Evolutionary conservation across 2,888 invertebrate species (phyloP).

Genomic region (Megamerina dolium): DNA sequence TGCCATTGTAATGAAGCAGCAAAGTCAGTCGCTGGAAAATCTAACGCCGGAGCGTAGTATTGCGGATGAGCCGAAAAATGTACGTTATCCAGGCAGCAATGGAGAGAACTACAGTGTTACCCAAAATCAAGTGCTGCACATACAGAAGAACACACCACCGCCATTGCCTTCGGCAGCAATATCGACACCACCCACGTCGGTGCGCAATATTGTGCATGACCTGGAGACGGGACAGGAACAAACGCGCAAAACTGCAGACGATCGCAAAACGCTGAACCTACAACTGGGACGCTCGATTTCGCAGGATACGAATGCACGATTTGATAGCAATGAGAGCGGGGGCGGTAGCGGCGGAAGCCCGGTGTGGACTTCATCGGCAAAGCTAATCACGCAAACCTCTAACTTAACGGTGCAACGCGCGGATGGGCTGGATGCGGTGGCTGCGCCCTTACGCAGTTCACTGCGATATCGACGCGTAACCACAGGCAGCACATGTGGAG

Average conservation of each 20-base stretch:
- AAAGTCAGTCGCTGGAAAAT: slow-evolving; percentile 49
- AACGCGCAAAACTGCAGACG: slow-evolving; percentile 41
- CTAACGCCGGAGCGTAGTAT: slow-evolving; percentile 43
- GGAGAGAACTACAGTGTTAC: slow-evolving; percentile 85
- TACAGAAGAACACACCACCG: slow-evolving; percentile 57
- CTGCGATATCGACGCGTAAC: slow-evolving; percentile 28
- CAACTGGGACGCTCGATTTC: slow-evolving; percentile 24
- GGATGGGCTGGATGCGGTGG: slow-evolving; percentile 7
- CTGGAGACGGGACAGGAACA: slow-evolving; percentile 55
- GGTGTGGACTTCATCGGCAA: slow-evolving; percentile 46
- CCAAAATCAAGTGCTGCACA: slow-evolving; percentile 80
- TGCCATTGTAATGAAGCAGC: slow-evolving; percentile 44
- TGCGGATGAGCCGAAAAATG: slow-evolving; percentile 61
- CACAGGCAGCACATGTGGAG: slow-evolving; percentile 34
- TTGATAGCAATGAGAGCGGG: slow-evolving; percentile 1
- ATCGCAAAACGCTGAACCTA: slow-evolving; percentile 29
- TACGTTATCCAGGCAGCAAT: slow-evolving; percentile 78
- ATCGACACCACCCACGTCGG: slow-evolving; percentile 49
- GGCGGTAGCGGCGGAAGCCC: slow-evolving; percentile 24
- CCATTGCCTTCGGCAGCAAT: slow-evolving; percentile 15
- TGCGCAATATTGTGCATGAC: slow-evolving; percentile 67
- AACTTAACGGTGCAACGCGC: slow-evolving; percentile 22
- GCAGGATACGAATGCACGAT: slow-evolving; percentile 7
- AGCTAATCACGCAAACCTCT: slow-evolving; percentile 46
- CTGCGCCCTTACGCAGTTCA: slow-evolving; percentile 18